Evolutionary conservation across 2,797 vertebrate species (phyloP).

Genomic region (Siniperca undulata): DNA sequence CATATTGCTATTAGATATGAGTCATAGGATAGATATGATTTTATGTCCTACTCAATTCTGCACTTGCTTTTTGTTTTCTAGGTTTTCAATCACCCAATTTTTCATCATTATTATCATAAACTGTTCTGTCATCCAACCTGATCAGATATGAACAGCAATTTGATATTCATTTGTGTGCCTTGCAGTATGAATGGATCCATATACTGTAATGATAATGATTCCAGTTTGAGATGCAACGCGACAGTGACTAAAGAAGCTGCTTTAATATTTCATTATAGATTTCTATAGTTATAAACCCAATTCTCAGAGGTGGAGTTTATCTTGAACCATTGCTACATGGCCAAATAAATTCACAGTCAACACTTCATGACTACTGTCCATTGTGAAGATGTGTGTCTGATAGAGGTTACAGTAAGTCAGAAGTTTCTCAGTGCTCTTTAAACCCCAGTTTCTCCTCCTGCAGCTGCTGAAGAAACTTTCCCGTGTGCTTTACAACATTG

Average conservation of each 20-base stretch:
- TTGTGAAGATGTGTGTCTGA: neutral
- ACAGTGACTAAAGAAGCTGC: no score
- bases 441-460: neutral
- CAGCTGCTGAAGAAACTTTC: slow-evolving; percentile 95
- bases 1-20: slow-evolving; percentile 1
- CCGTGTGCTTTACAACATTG: slow-evolving; percentile 92
- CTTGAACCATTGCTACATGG: no score
- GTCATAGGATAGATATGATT: neutral
- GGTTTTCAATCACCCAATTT: neutral
- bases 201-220: neutral
- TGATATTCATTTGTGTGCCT: neutral
- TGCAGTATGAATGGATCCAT: no score
- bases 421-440: neutral
- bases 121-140: no score
- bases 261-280: neutral
- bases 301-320: neutral
- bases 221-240: no score
- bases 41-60: neutral
- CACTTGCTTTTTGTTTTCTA: neutral
- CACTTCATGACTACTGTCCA: neutral
- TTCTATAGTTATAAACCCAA: neutral
- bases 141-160: neutral
- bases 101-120: neutral
- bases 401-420: neutral
- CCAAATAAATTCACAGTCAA: neutral